These are phyloP conservation scores for Coleophora flavipennella DNA, from an alignment of 2,888 invertebrate species.

Conservation along the genomic window DNA sequence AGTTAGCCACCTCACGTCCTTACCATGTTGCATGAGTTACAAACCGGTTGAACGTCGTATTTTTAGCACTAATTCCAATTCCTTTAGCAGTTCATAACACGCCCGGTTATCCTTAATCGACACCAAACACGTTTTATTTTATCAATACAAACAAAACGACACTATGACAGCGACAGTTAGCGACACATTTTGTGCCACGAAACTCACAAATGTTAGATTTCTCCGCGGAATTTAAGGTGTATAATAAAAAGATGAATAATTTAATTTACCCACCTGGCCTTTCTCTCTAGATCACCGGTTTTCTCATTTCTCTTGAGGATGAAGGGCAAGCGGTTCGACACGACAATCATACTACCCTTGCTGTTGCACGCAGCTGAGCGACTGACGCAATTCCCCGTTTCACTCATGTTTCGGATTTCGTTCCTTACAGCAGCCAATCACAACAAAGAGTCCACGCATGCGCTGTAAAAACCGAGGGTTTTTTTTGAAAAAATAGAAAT, in stretches of 20 bases:
- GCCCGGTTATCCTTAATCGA: too few species aligned
- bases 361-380: constrained; percentile 60
- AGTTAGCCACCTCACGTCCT: too few species aligned
- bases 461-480: constrained; percentile 45
- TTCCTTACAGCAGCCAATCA: constrained; percentile 54
- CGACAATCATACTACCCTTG: constrained; percentile 88
- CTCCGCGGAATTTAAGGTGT: too few species aligned
- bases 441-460: constrained; percentile 48
- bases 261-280: constrained; percentile 79
- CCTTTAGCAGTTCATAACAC: background rate
- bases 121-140: too few species aligned
- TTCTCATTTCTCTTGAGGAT: constrained; percentile 83
- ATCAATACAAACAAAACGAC: too few species aligned
- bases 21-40: background rate
- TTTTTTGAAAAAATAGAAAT: constrained; percentile 32
- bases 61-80: background rate
- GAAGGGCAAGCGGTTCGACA: constrained; percentile 92
- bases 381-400: constrained; percentile 33
- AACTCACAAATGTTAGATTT: too few species aligned
- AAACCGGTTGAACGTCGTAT: background rate
- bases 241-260: background rate
- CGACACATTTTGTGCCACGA: too few species aligned
- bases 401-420: constrained; percentile 53
- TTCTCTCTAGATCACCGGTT: constrained; percentile 81
- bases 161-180: too few species aligned